Conservation (phyloP, 2,113 vertebrate species). For the Aptenodytes patagonicus region DNA sequence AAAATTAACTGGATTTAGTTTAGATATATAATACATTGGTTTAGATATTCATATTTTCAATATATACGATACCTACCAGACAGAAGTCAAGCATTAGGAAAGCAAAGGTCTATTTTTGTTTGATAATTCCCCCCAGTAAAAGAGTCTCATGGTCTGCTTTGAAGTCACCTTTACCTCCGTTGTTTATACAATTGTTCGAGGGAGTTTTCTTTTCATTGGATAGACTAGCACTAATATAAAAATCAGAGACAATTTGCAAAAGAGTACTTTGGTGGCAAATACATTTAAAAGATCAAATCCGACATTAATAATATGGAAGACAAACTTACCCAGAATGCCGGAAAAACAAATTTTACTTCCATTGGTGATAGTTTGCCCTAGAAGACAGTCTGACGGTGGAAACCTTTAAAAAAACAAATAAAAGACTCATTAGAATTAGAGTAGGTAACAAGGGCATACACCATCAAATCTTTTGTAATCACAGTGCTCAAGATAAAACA, state of each 20-base stretch:
- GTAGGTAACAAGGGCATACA: neutral
- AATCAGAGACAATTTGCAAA: neutral
- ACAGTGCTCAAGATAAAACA: conserved; percentile 17
- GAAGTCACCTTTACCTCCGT: neutral
- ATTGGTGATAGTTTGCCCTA: conserved; percentile 8
- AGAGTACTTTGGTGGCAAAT: neutral
- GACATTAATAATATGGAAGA: neutral
- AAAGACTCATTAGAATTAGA: conserved; percentile 12
- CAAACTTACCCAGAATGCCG: conserved; percentile 35
- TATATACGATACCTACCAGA: neutral
- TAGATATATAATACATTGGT: neutral
- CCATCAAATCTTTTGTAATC: conserved; percentile 17
- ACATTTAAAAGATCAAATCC: neutral
- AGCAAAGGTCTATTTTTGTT: neutral
- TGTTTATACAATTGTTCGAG: neutral
- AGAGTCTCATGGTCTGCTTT: neutral
- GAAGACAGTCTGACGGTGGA: neutral
- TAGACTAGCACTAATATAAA: neutral
- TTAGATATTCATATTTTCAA: neutral
- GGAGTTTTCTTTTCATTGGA: neutral
- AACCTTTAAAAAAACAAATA: neutral
- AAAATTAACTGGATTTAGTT: neutral
- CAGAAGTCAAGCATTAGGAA: neutral
- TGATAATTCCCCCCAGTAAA: neutral
- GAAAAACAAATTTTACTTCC: conserved; percentile 47